Percentiles rank a stretch among this genome's conserved stretches.
These are phyloP conservation scores for Psittacara wagleri DNA, from an alignment of 2,113 vertebrate genomes.

Conservation along the genomic window DNA sequence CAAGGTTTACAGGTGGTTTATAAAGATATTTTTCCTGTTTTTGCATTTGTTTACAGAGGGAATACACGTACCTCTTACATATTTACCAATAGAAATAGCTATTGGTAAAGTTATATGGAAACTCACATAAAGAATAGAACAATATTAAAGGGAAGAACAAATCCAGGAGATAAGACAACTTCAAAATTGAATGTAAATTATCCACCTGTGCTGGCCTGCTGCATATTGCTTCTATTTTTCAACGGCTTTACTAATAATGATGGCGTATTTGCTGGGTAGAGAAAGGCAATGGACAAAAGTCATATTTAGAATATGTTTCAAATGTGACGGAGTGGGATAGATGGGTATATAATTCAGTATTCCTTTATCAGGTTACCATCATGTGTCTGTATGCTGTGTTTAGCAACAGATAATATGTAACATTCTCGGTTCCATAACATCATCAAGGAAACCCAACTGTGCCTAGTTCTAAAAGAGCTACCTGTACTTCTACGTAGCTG, in stretches of 20 bases:
- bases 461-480: neutral
- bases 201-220: neutral
- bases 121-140: neutral
- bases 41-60: neutral
- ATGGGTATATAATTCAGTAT: neutral
- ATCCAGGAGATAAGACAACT: neutral
- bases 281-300: neutral
- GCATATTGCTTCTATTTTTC: neutral
- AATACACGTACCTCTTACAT: neutral
- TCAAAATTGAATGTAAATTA: neutral
- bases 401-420: neutral
- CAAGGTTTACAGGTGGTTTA: neutral
- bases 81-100: neutral
- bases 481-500: neutral
- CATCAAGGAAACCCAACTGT: neutral
- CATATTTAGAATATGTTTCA: neutral
- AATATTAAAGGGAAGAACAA: neutral
- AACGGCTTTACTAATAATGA: neutral
- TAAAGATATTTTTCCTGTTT: neutral
- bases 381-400: neutral
- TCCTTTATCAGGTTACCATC: neutral
- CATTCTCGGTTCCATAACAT: neutral
- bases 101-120: neutral
- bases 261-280: neutral
- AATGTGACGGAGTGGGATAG: neutral